A percentile compares a stretch with the other conserved stretches of the same genome.
These are phyloP conservation scores for Hypomecis atomaria DNA, from an alignment of 2,888 invertebrate genomes.

Conservation along the genomic window DNA sequence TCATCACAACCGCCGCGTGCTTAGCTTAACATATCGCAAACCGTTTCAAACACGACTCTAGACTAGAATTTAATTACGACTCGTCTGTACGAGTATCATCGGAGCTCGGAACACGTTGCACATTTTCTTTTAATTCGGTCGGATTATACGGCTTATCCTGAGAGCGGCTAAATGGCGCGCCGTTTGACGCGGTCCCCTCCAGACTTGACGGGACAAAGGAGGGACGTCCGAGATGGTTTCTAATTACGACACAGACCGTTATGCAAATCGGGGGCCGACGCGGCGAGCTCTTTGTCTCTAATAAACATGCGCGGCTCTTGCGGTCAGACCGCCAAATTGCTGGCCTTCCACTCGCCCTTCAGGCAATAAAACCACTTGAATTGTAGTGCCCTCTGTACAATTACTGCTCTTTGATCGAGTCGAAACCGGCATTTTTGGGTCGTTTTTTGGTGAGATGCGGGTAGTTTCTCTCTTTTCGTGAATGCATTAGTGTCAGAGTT, in stretches of 20 bases:
- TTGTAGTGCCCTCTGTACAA: constrained; percentile 66
- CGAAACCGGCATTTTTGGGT: constrained; percentile 49
- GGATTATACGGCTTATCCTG: constrained; percentile 67
- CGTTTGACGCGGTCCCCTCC: constrained; percentile 70
- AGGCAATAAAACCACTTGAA: constrained; percentile 71
- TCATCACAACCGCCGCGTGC: constrained; percentile 45
- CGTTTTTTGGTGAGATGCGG: constrained; percentile 44
- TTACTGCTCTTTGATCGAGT: constrained; percentile 70
- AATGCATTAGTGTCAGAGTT: constrained; percentile 32
- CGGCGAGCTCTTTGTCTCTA: constrained; percentile 77
- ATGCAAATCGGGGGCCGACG: constrained; percentile 79
- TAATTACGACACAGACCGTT: constrained; percentile 83
- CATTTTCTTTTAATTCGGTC: constrained; percentile 61
- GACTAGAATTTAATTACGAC: constrained; percentile 23
- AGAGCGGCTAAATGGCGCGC: constrained; percentile 72
- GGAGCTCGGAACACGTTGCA: constrained; percentile 50
- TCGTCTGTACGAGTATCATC: constrained; percentile 2
- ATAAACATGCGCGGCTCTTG: constrained; percentile 82
- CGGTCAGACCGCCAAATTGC: constrained; percentile 80
- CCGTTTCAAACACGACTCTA: constrained; percentile 6
- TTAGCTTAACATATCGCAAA: constrained; percentile 33
- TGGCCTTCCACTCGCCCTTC: constrained; percentile 64
- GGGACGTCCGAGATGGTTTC: constrained; percentile 81
- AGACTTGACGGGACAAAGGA: constrained; percentile 78
- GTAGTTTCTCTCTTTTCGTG: constrained; percentile 43